Evolutionary conservation across 2,888 invertebrate genomes (phyloP).

Genomic region (Trichacis sp.): DNA sequence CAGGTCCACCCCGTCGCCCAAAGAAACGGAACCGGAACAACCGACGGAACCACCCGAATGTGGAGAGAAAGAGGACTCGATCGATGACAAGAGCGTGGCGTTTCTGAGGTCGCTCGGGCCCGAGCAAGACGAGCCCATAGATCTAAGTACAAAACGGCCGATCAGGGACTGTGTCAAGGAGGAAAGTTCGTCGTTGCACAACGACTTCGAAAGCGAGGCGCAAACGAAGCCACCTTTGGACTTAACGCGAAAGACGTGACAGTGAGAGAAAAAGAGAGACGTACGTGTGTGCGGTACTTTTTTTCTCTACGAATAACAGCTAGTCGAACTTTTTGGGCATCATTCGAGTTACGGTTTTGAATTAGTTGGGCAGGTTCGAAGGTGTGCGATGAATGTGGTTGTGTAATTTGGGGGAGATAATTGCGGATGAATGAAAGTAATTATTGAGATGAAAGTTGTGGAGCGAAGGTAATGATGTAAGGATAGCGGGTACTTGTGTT

Average conservation of each 20-base stretch:
- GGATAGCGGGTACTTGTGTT: not conserved
- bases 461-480: not conserved
- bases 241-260: constrained; percentile 64
- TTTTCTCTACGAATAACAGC: too few relatives aligned
- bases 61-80: constrained; percentile 9
- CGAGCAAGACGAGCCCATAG: constrained; percentile 83
- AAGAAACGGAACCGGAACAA: constrained; percentile 26
- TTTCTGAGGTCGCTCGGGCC: constrained; percentile 65
- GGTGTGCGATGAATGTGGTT: not conserved
- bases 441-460: not conserved
- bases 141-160: constrained; percentile 77
- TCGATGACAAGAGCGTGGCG: constrained; percentile 59
- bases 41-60: not conserved
- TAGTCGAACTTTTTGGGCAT: constrained; percentile 42
- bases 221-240: constrained; percentile 61
- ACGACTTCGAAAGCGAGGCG: constrained; percentile 46
- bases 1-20: constrained; percentile 61
- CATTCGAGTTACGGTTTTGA: constrained; percentile 9
- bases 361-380: not conserved
- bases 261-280: constrained; percentile 21
- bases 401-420: not conserved
- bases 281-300: constrained; percentile 12
- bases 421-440: constrained; percentile 1
- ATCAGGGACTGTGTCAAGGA: constrained; percentile 27
- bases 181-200: constrained; percentile 47